Evolutionary conservation across 2,797 vertebrate genomes (phyloP), one percentile per base, ranked within the genome.

Genomic region (Bradypodion pumilum): DNA sequence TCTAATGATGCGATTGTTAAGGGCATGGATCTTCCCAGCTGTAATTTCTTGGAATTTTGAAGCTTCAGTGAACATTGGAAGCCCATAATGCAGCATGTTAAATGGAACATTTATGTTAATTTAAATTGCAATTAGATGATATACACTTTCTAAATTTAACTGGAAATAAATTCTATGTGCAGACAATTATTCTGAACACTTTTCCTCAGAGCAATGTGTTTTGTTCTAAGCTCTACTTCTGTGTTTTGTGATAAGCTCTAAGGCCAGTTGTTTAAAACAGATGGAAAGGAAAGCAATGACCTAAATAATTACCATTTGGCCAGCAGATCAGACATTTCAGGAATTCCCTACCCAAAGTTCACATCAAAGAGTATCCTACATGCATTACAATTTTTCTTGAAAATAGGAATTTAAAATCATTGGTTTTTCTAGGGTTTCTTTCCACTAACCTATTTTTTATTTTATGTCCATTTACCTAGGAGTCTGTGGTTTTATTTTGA

Each of bases 331-430:
- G 60, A 59, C 5, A 42, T 78, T n/a, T 16, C 62, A 78, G n/a
- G 40, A 40, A 78, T 6, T 78, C 40, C 29, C 13, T 42, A n/a
- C 40, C 46, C 44, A 49, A n/a, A n/a, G 32, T 82, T 91, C 86
- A 46, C 32, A 75, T n/a, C 60, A 76, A 63, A 87, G 37, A 85
- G 46, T 74, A 83, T 52, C 72, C 83, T 80, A 73, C 60, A 89
- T 59, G 59, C 23, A 81, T 32, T 85, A 49, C 81, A 27, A 15
- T 83, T 88, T 88, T 88, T 74, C 81, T 80, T 81, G 65, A 59
- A 21, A 78, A 66, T 8, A 65, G 5, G 8, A 62, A 27, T 81
- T 91, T 37, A 79, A 77, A 66, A 81, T 23, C n/a, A 69, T 1
- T 32, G 19, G 6, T 78, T 40, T 83, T 82, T 68, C 46, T 23